These are phyloP conservation scores for Orthonyx spaldingii DNA, from an alignment of 2,113 vertebrate species.

Conservation along the genomic window DNA sequence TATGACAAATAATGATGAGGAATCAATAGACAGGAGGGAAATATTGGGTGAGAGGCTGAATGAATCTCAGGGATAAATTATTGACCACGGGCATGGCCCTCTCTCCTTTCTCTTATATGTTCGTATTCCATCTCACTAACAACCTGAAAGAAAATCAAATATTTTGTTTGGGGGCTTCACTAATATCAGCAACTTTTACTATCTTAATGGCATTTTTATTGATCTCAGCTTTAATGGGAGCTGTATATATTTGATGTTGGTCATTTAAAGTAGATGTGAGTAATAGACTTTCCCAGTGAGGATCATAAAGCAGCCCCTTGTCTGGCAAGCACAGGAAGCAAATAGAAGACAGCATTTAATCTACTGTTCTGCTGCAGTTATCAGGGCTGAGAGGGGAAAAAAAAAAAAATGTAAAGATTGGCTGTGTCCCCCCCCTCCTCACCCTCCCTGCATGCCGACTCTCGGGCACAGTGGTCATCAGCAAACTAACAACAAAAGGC, in stretches of 20 bases:
- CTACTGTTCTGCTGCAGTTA: constrained; percentile 84
- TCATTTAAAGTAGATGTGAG: constrained; percentile 97
- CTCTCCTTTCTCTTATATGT: constrained; percentile 79
- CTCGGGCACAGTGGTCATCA: constrained; percentile 87
- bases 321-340: constrained; percentile 80
- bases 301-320: constrained; percentile 89
- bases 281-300: constrained; percentile 92
- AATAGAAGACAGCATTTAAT: constrained; percentile 85
- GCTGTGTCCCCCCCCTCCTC: neutral
- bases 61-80: constrained; percentile 89
- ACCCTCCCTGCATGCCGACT: constrained; percentile 36
- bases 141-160: constrained; percentile 94
- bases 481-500: constrained; percentile 94
- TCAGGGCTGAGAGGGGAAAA: constrained; percentile 64
- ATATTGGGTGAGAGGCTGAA: constrained; percentile 81
- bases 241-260: constrained; percentile 95
- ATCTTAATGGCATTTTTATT: constrained; percentile 98
- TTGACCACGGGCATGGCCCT: constrained; percentile 77
- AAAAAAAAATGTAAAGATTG: constrained; percentile 76
- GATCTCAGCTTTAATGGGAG: constrained; percentile 92
- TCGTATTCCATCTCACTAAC: constrained; percentile 84
- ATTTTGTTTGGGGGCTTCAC: constrained; percentile 96
- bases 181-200: constrained; percentile 97
- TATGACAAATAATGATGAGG: constrained; percentile 86
- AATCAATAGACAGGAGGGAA: constrained; percentile 81